Evolutionary conservation across 2,797 vertebrate species (phyloP), one percentile per base, ranked within the genome.

Genomic region (Margarornis squamiger): DNA sequence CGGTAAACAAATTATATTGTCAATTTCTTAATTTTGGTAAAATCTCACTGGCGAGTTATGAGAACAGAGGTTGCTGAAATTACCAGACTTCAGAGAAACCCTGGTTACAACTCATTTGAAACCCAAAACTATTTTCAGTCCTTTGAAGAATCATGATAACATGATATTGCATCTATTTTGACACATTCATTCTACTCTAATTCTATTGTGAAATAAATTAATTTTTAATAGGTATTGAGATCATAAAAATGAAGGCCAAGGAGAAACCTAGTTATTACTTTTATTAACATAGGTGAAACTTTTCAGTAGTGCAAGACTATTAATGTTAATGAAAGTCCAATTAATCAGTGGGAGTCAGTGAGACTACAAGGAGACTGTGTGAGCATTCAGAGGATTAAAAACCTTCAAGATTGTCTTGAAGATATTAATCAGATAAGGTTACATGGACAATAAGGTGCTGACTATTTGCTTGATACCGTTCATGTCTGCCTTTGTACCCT

Each of bases 1-100:
- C 61, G 43, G 86, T 78, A 91, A 97, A 95, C 79, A 97, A 93
- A 86, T 54, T 29, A 96, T 91, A 97, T 49, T 68, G 71, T 95
- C 93, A 88, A 95, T 97, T 95, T 95, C 54, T 95, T 95, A 95
- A 92, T 89, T 96, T 94, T 84, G 41, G 65, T 77, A 93, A 97
- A 95, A 88, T 55, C 96, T 66, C 75, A 84, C 80, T n/a, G 57
- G 77, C 23, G 92, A 83, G 68, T 93, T 91, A 78, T 23, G 51
- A 86, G 65, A 94, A 88, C 49, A 89, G 84, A 95, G 62, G 27
- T 61, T 77, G 39, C 26, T 82, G 49, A 86, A 93, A 78, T 55
- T 80, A 71, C 30, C 13, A 3, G 41, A 88, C 36, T 57, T 8
- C 2, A 62, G 8, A 88, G 38, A 91, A 68, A 18, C 2, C 7